Conservation (phyloP, 2,113 vertebrate genomes). For the Corvus hawaiiensis region DNA sequence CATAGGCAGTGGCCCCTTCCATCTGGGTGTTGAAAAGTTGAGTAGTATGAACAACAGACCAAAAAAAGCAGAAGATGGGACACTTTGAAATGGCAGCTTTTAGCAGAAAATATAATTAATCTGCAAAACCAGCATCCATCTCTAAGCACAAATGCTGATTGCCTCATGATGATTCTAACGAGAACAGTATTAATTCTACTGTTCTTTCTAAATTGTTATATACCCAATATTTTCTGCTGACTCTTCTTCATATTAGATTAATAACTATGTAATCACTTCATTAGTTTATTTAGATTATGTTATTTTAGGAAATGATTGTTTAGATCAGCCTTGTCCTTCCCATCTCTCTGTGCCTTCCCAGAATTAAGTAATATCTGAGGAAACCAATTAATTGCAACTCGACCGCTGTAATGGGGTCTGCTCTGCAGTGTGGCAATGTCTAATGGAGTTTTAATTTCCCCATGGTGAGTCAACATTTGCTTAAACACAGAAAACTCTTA, state of each 20-base stretch:
- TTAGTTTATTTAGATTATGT: constrained; percentile 65
- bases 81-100: neutral
- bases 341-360: constrained; percentile 15
- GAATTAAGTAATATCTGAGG: constrained; percentile 63
- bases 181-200: neutral
- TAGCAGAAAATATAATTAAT: constrained; percentile 17
- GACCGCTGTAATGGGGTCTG: constrained; percentile 37
- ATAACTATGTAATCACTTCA: constrained; percentile 57
- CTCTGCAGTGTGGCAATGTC: constrained; percentile 53
- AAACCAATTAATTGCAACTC: constrained; percentile 72
- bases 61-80: neutral
- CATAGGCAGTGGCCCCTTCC: neutral
- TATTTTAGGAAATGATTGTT: constrained; percentile 61
- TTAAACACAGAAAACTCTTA: constrained; percentile 62
- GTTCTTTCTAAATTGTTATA: constrained; percentile 12
- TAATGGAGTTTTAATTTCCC: constrained; percentile 81
- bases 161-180: neutral
- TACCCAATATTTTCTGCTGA: neutral
- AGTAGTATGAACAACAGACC: neutral
- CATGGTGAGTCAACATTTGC: constrained; percentile 69
- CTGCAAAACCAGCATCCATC: neutral
- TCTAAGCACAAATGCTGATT: constrained; percentile 10
- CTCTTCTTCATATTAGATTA: constrained; percentile 45
- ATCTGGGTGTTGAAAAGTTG: neutral
- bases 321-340: constrained; percentile 32